These are phyloP conservation scores for Pristionchus entomophagus DNA, from an alignment of 2,888 invertebrate genomes.

Conservation along the genomic window DNA sequence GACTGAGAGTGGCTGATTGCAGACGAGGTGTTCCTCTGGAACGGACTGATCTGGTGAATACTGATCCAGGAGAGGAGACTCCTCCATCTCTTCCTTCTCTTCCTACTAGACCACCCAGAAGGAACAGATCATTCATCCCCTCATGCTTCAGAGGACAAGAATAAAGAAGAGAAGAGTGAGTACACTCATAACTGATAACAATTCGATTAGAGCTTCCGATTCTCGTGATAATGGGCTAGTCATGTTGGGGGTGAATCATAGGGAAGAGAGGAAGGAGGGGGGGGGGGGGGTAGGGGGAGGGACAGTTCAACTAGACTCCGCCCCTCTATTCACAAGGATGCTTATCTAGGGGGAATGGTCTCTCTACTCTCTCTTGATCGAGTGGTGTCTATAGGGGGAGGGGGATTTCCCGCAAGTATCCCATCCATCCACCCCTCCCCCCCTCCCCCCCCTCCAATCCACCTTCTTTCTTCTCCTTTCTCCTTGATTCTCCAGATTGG, in stretches of 20 bases:
- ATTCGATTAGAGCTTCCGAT: not conserved
- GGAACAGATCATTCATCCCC: conserved; percentile 37
- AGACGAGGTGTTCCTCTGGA: not conserved
- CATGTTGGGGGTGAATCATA: conserved; percentile 1
- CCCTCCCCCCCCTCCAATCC: not conserved
- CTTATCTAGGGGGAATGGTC: not conserved
- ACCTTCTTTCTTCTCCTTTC: not conserved
- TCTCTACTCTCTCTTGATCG: not conserved
- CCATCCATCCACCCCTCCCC: not conserved
- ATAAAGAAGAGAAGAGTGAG: not conserved
- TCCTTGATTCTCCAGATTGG: not conserved
- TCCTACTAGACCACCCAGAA: not conserved
- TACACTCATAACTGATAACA: conserved; percentile 9
- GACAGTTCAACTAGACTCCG: not conserved
- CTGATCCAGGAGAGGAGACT: not conserved
- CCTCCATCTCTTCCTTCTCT: too few species aligned
- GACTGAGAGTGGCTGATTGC: not conserved
- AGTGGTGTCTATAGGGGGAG: not conserved
- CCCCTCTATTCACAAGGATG: conserved; percentile 17
- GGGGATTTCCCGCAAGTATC: not conserved
- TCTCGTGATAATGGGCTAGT: not conserved
- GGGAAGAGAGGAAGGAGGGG: not conserved
- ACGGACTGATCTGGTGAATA: not conserved
- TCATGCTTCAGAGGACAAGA: conserved; percentile 34
- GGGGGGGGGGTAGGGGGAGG: not conserved